Evolutionary conservation across 2,888 invertebrate species (phyloP).

Genomic region (Noctua janthe): DNA sequence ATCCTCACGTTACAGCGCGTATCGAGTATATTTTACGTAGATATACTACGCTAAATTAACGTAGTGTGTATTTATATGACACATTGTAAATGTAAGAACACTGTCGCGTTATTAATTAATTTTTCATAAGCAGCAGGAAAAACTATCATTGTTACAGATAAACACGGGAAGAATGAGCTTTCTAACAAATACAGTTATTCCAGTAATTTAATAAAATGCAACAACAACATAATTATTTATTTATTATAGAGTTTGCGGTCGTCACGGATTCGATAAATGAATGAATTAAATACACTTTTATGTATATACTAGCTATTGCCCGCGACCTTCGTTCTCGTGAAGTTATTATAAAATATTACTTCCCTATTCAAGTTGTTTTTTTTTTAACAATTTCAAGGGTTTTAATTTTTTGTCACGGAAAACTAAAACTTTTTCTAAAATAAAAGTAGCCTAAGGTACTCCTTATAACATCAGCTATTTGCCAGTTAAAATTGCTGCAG

Average conservation of each 20-base stretch:
- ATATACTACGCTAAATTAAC: background rate
- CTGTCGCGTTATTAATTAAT: background rate
- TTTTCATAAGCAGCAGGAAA: background rate
- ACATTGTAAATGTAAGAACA: background rate
- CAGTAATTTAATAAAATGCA: constrained; percentile 6
- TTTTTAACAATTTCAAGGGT: too few relatives aligned
- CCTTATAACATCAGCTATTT: too few relatives aligned
- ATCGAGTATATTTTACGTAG: background rate
- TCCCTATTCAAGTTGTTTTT: too few relatives aligned
- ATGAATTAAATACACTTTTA: constrained; percentile 15
- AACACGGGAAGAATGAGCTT: background rate
- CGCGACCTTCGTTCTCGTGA: background rate
- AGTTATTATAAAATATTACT: too few relatives aligned
- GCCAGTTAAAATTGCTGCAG: too few relatives aligned
- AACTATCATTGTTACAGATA: background rate
- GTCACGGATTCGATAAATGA: constrained; percentile 13
- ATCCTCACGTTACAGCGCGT: background rate
- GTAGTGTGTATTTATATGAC: background rate
- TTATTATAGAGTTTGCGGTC: constrained; percentile 17
- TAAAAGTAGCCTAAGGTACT: too few relatives aligned
- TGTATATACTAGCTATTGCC: constrained; percentile 3
- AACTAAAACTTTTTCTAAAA: too few relatives aligned
- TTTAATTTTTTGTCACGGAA: too few relatives aligned
- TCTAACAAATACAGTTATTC: background rate
- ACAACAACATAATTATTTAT: background rate